Evolutionary conservation across 2,113 vertebrate genomes (phyloP), one percentile per base, ranked within the genome.

Genomic region (Sterna hirundo): DNA sequence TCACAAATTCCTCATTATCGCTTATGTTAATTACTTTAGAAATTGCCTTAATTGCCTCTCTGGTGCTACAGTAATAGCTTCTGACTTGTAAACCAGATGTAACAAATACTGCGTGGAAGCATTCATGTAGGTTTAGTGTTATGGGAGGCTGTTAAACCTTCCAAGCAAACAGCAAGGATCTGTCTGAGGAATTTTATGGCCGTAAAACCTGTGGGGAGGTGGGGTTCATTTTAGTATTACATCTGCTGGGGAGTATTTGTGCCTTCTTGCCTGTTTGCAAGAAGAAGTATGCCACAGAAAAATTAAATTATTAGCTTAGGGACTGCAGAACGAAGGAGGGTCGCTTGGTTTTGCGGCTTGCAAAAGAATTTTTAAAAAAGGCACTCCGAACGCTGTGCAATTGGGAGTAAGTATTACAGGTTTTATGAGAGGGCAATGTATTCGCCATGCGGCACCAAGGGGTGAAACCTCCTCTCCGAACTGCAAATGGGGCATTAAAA

Each of bases 1-100:
- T 97, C 89, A 84, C 91, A 70, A 93, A 96, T 83, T 96, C 91
- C 96, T 97, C 95, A 72, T 97, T 97, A 97, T 96, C 94, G 47
- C 94, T 97, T 97, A 78, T 23, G 91, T 93, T 97, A 97, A 97
- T 97, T 97, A 96, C 96, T 95, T 93, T 27, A 83, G 96, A 91
- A 97, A 97, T 97, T 96, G 96, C 86, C 93, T 97, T 97, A 97
- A 97, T 96, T 98, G 96, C 88, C 83, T 96, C 94, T 87, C 60
- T 8, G 5, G 94, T 89, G 90, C 95, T 86, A 60, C 34, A 85
- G 88, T 84, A 96, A 96, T 70, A 87, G 92, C 65, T 91, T 71
- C 71, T 90, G 94, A 60, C 86, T 76, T 69, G 85, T 93, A 95
- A 97, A 91, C 25, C 91, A 97, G 92, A 84, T 86, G 93, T 72